Evolutionary conservation across 2,888 invertebrate genomes (phyloP), one percentile per base, ranked within the genome.

Genomic region (Aporophyla lueneburgensis): DNA sequence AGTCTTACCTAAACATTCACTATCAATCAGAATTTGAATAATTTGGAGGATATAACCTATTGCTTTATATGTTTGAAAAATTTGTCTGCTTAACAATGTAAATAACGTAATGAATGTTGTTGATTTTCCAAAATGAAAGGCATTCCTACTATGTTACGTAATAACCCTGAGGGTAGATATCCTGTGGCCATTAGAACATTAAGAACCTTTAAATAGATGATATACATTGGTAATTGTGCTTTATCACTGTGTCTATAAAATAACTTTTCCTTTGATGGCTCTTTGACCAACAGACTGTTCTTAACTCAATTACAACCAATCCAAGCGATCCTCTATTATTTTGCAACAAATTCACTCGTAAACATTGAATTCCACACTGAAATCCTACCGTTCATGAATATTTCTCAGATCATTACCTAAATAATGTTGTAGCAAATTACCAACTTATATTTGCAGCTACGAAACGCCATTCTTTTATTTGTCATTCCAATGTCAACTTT

Each of bases 381-480:
- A 81, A 71, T 77, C 61, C 56, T 40, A 46, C 84, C 86, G 85
- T 80, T 80, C 84, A 88, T 88, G 87, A 87, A 89, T 89, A 89
- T 92, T 92, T 91, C 89, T 80, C 89, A 89, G 88, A 85, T 90
- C 92, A 92, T 93, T 93, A 89, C 89, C 87, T 88, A 88, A 90
- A 91, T 91, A 90, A 91, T 82, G 58, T 69, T 74, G 46, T 62
- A 76, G 61, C 40, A 61, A 49, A 67, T 72, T 59, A 83, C 87
- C 54, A 87, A 71, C 16, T 71, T 79, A 33, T 24, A 43, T 72
- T 71, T 72, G n/a, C 76, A 4, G 21, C 10, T 24, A 5, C 2
- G 0, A 70, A 78, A 79, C 4, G 27, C 12, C 5, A 72, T 19
- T 72, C 19, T 14, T 14, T 1, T 16, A 53, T 40, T 63, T 74